Percentiles rank a stretch among this genome's conserved stretches.
These are phyloP conservation scores for Ormia ochracea DNA, from an alignment of 2,888 invertebrate species.

Conservation along the genomic window DNA sequence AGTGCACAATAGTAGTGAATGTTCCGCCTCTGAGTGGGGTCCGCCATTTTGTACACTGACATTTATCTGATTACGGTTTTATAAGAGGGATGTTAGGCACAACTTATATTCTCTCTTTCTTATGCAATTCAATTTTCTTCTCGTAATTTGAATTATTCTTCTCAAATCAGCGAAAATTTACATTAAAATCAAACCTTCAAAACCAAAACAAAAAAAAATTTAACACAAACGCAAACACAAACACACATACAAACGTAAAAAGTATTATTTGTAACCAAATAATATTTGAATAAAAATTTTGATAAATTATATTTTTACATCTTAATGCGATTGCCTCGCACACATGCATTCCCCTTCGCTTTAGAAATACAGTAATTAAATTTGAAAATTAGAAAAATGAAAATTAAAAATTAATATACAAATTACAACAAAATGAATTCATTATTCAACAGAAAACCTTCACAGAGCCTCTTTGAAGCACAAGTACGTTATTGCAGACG, in stretches of 20 bases:
- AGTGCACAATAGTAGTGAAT: too few species aligned
- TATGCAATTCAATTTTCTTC: too few species aligned
- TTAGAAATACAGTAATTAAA: neutral
- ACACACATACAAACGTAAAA: too few species aligned
- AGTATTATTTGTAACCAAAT: neutral
- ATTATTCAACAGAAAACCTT: conserved; percentile 23
- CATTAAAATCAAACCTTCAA: neutral
- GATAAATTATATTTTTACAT: neutral
- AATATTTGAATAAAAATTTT: conserved; percentile 7
- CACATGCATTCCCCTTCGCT: neutral
- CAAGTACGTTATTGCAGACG: neutral
- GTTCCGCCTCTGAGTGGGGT: too few species aligned
- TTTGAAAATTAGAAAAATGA: too few species aligned
- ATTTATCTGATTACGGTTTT: too few species aligned
- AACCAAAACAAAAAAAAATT: neutral
- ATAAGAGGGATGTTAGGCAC: too few species aligned
- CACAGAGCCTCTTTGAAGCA: neutral
- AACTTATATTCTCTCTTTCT: too few species aligned
- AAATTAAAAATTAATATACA: neutral
- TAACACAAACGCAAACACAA: too few species aligned
- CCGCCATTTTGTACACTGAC: too few species aligned
- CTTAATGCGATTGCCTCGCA: neutral
- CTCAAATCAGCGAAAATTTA: neutral
- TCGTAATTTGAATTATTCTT: too few species aligned
- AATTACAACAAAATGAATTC: conserved; percentile 16